Percentiles rank a stretch among this genome's conserved stretches.
phyloP scores from a whole-genome alignment of 2,797 vertebrate genomes.

The Hafferia zeledoni region DNA sequence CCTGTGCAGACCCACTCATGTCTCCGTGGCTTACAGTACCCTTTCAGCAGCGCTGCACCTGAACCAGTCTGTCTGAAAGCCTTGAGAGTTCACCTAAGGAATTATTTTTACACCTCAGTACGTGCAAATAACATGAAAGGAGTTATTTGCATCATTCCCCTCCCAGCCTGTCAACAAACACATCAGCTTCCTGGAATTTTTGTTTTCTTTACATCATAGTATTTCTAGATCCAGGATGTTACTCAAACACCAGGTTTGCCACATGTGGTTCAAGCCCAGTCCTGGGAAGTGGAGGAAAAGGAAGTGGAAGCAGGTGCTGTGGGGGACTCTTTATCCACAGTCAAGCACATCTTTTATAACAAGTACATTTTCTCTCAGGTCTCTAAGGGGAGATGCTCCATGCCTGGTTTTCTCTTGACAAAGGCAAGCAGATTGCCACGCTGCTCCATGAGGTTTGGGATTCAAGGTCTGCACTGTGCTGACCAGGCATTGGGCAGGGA shows the following conservation, averaged over 20 bases:
- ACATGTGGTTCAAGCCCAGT: accelerated
- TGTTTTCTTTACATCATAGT: background rate
- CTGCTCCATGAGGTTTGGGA: background rate
- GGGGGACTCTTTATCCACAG: background rate
- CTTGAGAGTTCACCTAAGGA: background rate
- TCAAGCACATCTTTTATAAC: background rate
- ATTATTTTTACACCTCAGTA: background rate
- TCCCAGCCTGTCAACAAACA: background rate
- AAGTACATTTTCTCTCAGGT: background rate
- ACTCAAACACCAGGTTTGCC: background rate
- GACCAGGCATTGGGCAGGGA: background rate
- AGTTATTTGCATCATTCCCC: background rate
- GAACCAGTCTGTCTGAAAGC: background rate
- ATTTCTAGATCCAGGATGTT: background rate
- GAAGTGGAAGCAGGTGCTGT: background rate
- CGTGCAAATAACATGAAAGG: background rate
- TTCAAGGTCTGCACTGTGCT: background rate
- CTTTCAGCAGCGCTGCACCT: background rate
- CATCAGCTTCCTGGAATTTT: constrained; percentile 30
- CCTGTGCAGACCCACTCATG: background rate
- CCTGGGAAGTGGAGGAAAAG: background rate
- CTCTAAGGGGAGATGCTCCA: background rate
- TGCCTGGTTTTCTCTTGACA: background rate
- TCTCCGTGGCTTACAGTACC: background rate
- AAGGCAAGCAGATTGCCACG: background rate